These are phyloP conservation scores for Drosophila takahashii DNA, from an alignment of 1,140 invertebrate genomes.

Conservation along the genomic window DNA sequence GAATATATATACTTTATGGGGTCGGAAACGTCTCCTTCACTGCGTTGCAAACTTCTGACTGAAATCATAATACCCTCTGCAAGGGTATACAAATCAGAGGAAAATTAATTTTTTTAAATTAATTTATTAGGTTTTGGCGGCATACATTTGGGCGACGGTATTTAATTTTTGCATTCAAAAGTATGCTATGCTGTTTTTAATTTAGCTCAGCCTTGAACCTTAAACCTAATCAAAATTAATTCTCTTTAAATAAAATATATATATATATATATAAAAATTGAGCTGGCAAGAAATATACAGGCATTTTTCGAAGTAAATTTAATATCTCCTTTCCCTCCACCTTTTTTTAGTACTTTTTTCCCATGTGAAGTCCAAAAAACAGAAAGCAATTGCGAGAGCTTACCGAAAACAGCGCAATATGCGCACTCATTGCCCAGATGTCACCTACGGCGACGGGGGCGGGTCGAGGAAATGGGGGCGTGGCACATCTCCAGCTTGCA, in stretches of 20 bases:
- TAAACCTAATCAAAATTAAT: too few relatives aligned
- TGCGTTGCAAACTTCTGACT: too few relatives aligned
- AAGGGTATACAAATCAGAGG: too few relatives aligned
- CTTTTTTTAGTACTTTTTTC: conserved; percentile 1
- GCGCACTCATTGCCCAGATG: conserved; percentile 70
- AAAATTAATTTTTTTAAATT: too few relatives aligned
- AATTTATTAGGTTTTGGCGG: too few relatives aligned
- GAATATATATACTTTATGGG: too few relatives aligned
- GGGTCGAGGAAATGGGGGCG: neutral
- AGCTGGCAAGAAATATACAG: neutral
- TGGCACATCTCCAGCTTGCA: conserved; percentile 38
- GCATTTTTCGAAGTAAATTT: conserved; percentile 20
- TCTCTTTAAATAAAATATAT: too few relatives aligned
- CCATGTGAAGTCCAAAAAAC: conserved; percentile 20
- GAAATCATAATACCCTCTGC: too few relatives aligned
- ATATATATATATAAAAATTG: too few relatives aligned
- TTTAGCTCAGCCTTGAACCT: neutral
- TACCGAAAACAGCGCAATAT: conserved; percentile 58
- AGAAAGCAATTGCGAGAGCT: conserved; percentile 67
- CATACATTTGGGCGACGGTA: too few relatives aligned
- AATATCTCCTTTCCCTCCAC: conserved; percentile 14
- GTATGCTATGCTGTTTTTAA: neutral
- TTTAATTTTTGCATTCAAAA: neutral
- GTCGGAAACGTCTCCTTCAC: too few relatives aligned
- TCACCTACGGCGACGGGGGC: conserved; percentile 32